Evolutionary conservation across 1,140 invertebrate genomes (phyloP).

Genomic region (Holotrichia oblita): DNA sequence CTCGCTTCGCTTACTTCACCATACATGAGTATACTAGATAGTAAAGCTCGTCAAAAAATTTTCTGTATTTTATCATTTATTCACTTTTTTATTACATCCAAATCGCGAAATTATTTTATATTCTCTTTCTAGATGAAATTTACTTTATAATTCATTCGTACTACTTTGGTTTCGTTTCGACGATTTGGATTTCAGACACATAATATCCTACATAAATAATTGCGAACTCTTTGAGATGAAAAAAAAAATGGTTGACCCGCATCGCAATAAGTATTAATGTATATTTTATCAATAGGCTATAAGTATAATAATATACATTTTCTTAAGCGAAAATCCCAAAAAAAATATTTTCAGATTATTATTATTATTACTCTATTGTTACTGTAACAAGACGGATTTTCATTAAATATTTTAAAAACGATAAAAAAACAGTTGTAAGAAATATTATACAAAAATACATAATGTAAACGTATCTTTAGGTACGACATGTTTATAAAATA

Average conservation of each 20-base stretch:
- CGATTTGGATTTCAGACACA: conserved; percentile 32
- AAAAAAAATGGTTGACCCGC: conserved; percentile 33
- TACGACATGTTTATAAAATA: conserved; percentile 14
- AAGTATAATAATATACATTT: conserved; percentile 27
- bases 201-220: too few species aligned
- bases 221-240: background rate
- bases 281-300: conserved; percentile 28
- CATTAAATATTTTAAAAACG: conserved; percentile 3
- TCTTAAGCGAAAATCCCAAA: conserved; percentile 33
- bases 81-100: background rate
- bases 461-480: conserved; percentile 20
- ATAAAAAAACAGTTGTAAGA: conserved; percentile 5
- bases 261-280: conserved; percentile 55
- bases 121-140: background rate
- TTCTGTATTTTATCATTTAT: background rate
- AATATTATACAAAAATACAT: conserved; percentile 10
- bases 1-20: too few species aligned
- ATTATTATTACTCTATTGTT: conserved; percentile 30
- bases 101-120: conserved; percentile 17
- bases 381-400: conserved; percentile 12
- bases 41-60: too few species aligned
- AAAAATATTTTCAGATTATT: conserved; percentile 31
- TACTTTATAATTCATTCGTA: background rate
- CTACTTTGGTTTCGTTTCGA: background rate
- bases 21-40: too few species aligned